phyloP scores from a whole-genome alignment of 1,140 invertebrate genomes.

The Cylas formicarius region DNA sequence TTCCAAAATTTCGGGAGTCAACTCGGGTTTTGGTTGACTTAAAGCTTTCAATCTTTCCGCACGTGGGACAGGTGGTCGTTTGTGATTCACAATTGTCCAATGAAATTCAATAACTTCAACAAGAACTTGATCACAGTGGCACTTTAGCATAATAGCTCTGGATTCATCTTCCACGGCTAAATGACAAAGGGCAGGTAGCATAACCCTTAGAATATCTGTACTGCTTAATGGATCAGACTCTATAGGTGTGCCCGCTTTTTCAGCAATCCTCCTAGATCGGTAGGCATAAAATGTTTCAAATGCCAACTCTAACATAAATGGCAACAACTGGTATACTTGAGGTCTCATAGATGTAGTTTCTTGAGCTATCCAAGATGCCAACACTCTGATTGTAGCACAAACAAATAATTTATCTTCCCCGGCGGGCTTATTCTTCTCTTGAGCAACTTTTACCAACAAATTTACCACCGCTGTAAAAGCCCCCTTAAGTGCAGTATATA shows the following conservation, averaged over 20 bases:
- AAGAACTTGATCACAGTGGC: conserved; percentile 72
- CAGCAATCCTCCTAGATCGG: conserved; percentile 53
- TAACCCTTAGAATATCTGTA: conserved; percentile 67
- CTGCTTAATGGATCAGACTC: conserved; percentile 55
- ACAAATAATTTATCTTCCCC: conserved; percentile 65
- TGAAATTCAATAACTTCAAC: conserved; percentile 74
- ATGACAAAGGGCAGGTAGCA: conserved; percentile 83
- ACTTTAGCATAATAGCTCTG: conserved; percentile 69
- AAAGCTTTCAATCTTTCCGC: conserved; percentile 66
- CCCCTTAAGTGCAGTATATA: conserved; percentile 84
- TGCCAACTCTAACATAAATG: conserved; percentile 67
- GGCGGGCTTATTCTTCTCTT: conserved; percentile 59
- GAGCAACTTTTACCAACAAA: conserved; percentile 63
- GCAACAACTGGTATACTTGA: conserved; percentile 70
- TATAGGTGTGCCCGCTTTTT: conserved; percentile 52
- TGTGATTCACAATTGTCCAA: conserved; percentile 80
- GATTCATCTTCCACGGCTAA: conserved; percentile 83
- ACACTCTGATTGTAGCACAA: conserved; percentile 72
- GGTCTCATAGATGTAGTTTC: conserved; percentile 83
- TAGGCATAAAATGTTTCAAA: conserved; percentile 76
- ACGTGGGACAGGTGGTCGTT: conserved; percentile 69
- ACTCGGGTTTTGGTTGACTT: conserved; percentile 64
- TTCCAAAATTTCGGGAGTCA: conserved; percentile 63
- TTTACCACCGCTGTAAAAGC: conserved; percentile 77
- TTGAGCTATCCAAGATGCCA: conserved; percentile 83